Conservation (phyloP, 2,888 invertebrate species). For the Temnothorax ravouxi region DNA sequence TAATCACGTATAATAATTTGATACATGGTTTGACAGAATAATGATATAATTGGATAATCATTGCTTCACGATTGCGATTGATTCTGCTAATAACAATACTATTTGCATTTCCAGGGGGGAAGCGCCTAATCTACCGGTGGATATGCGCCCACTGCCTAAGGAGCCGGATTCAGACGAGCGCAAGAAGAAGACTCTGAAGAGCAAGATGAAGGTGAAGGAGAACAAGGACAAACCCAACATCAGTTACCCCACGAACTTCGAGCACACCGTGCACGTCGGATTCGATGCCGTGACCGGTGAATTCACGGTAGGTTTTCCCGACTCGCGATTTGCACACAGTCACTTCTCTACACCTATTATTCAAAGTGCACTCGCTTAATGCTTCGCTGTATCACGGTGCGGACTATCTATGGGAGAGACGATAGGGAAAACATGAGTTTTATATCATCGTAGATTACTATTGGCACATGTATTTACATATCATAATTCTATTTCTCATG, state of each 20-base stretch:
- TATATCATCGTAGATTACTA: slow-evolving; percentile 39
- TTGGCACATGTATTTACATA: slow-evolving; percentile 16
- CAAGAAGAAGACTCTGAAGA: slow-evolving; percentile 95
- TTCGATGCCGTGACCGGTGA: slow-evolving; percentile 99
- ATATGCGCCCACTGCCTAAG: slow-evolving; percentile 97
- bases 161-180: slow-evolving; percentile 97
- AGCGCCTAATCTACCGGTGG: slow-evolving; percentile 92
- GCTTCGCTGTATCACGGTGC: slow-evolving; percentile 83
- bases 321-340: slow-evolving; percentile 13
- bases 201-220: slow-evolving; percentile 94
- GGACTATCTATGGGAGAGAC: slow-evolving; percentile 74
- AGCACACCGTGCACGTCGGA: slow-evolving; percentile 99
- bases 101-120: slow-evolving; percentile 88
- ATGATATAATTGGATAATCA: slow-evolving; percentile 13
- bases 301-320: slow-evolving; percentile 95
- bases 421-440: background rate
- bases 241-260: slow-evolving; percentile 99
- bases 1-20: background rate
- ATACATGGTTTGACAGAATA: background rate
- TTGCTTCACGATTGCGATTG: slow-evolving; percentile 18
- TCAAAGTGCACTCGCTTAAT: slow-evolving; percentile 84
- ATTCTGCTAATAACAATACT: slow-evolving; percentile 26
- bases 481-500: background rate
- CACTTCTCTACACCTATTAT: slow-evolving; percentile 65
- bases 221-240: slow-evolving; percentile 98